Evolutionary conservation across 2,113 vertebrate genomes (phyloP), one percentile per base, ranked within the genome.

Genomic region (Bostrychus sinensis): DNA sequence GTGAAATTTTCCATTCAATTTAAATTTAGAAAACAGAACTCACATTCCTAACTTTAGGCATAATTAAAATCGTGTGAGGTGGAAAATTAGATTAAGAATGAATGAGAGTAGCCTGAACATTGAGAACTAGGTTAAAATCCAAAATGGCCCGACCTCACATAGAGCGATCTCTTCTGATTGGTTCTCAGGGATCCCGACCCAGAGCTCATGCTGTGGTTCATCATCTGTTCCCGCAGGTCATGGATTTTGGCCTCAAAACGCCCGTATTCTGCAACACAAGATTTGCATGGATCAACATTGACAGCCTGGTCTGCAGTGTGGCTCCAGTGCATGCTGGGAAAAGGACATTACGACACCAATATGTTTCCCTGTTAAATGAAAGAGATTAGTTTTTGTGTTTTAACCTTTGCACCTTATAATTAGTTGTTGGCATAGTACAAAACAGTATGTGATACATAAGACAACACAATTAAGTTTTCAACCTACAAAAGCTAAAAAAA

Each of bases 131-230:
- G 42, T 7, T 61, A 14, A 61, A 65, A 56, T 17, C 19, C 17
- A 42, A 57, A 61, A 34, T 37, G 55, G 41, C 62, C 91, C 77
- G 88, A 97, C 96, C 96, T 97, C 89, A 98, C 97, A 38, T 98
- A 98, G 70, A 98, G 94, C 9, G 96, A 96, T 53, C 95, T 94
- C 85, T 98, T 98, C 82, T 98, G 97, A 91, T 97, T 98, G 87
- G 97, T 98, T 89, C 94, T 90, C 80, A 98, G 93, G 63, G 96
- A 98, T 66, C 96, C 97, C 0, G 96, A 98, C 66, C 95, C 97
- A 59, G 97, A 98, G 91, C 96, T 98, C 95, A 97, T 96, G 91
- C 96, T 98, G 94, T 98, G 95, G 91, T 97, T 98, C 96, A 98
- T 98, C 97, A 98, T 97, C 94, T 98, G 97, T 85, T 98, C 97